Percentiles rank a stretch among this genome's conserved stretches.
Conservation (phyloP, 2,888 invertebrate genomes). For the Drosophila subquinaria region DNA sequence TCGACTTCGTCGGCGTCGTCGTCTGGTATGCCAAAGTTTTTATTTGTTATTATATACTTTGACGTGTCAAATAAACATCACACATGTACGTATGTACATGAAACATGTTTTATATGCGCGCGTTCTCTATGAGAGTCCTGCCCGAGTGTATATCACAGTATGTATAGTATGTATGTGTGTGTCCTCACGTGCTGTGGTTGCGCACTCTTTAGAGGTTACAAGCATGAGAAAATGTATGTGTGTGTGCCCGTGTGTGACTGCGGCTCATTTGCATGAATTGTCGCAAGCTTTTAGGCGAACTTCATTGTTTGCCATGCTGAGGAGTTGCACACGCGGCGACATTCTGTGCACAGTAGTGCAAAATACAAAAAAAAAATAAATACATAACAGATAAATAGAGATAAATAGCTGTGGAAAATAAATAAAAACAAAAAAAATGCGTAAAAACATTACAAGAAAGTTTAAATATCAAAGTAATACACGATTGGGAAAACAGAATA, state of each 20-base stretch:
- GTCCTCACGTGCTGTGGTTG: constrained; percentile 75
- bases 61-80: constrained; percentile 82
- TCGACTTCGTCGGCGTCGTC: constrained; percentile 21
- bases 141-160: constrained; percentile 7
- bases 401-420: too few relatives aligned
- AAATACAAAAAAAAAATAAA: not conserved
- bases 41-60: constrained; percentile 82
- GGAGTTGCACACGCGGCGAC: constrained; percentile 35
- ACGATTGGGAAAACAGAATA: too few relatives aligned
- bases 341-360: constrained; percentile 47
- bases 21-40: constrained; percentile 73
- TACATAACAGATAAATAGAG: not conserved
- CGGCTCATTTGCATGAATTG: constrained; percentile 81
- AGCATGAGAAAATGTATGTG: constrained; percentile 28
- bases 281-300: constrained; percentile 78
- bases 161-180: constrained; percentile 20
- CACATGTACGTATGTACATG: constrained; percentile 78
- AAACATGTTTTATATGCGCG: constrained; percentile 76
- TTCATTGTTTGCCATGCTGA: constrained; percentile 51
- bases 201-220: constrained; percentile 69
- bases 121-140: constrained; percentile 34
- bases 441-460: too few relatives aligned
- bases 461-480: too few relatives aligned
- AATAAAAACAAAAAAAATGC: too few relatives aligned
- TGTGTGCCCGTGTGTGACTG: constrained; percentile 61